Base-by-base conservation (phyloP, 1,140 invertebrate genomes). In the Pachypsylla venusta region DNA sequence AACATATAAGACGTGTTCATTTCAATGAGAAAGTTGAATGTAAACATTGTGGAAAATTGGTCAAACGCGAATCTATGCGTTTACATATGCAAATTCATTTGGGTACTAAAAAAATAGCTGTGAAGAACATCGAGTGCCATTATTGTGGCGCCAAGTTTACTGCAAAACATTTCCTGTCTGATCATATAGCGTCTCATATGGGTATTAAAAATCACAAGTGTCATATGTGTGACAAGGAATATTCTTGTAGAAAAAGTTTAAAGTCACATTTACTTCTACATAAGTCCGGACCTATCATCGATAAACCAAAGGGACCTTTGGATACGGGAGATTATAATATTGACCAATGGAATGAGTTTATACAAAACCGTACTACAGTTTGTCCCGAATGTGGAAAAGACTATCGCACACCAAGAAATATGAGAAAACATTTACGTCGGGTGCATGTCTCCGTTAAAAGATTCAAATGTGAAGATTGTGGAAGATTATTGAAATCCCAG, bases 391-490 rank as follows among this genome's bases (percentile, higher is more conserved):
- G 42, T n/a, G 22, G 22, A 7, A 48, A n/a, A 48, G 42, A 48
- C 16, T 48, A 48, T 22, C 42, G 42, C 4, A 48, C 4, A 19
- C 42, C 42, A 19, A 48, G 42, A n/a, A 48, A 26, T 53, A 59
- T 22, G n/a, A 4, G 20, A 4, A 48, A 48, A 48, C 20, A 25
- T 22, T 35, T 55, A n/a, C 55, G 54, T 30, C 40, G 48, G 16
- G 54, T 16, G n/a, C 59, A 60, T 39, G 35, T 84, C 13, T 91
- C 90, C 25, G 91, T 93, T 25, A 19, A 58, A 14, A 61, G 40
- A 2, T 60, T 35, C 35, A 53, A 25, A 1, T 62, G 61, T 25
- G 53, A 59, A n/a, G 61, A 59, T 7, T 62, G 61, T 28, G 58
- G 61, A 20, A 62, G 59, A 56, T 35, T 54, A 22, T 62, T 62